Conservation (phyloP, 2,113 vertebrate species). For the Tragelaphus imberbis region DNA sequence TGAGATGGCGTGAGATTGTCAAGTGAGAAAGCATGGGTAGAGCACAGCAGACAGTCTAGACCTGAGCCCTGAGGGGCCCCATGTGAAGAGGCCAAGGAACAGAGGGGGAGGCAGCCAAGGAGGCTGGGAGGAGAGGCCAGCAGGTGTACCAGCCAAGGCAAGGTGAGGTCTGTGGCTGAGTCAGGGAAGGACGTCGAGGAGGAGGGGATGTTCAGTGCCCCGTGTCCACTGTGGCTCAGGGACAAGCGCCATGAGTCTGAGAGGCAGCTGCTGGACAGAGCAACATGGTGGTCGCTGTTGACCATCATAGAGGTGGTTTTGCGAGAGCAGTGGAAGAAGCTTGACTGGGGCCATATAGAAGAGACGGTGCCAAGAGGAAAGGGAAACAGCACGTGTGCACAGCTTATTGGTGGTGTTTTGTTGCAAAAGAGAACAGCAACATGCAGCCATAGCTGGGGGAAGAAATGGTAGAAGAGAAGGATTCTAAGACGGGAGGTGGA, state of each 20-base stretch:
- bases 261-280: fast-evolving
- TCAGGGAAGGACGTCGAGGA: background rate
- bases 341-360: background rate
- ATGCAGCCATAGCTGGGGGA: background rate
- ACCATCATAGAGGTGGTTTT: too few species aligned
- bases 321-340: background rate
- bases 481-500: background rate
- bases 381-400: fast-evolving
- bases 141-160: fast-evolving
- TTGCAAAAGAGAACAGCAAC: background rate
- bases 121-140: background rate
- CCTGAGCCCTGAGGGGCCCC: background rate
- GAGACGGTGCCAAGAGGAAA: background rate
- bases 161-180: background rate
- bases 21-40: fast-evolving
- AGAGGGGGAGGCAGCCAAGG: background rate
- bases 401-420: fast-evolving
- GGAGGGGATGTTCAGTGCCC: fast-evolving
- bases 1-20: background rate
- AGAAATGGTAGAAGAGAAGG: background rate
- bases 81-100: background rate
- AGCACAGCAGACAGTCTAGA: background rate
- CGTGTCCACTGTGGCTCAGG: background rate
- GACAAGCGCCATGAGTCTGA: background rate
- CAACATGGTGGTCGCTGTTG: background rate